Evolutionary conservation across 2,888 invertebrate genomes (phyloP).

Genomic region (Elegia similella): DNA sequence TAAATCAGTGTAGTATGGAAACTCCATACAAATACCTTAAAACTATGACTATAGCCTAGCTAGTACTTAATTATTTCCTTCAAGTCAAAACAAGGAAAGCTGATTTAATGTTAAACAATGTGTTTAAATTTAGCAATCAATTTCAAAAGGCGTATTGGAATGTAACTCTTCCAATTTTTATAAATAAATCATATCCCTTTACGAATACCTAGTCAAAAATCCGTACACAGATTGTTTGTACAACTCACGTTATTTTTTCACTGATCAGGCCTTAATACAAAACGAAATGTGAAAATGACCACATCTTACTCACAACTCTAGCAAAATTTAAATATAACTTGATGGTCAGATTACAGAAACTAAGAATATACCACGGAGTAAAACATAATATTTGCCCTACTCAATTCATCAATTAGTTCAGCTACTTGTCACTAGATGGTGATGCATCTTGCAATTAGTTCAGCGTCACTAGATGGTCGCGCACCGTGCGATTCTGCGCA

Average conservation of each 20-base stretch:
- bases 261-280: background rate
- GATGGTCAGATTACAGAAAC: background rate
- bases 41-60: slow-evolving; percentile 50
- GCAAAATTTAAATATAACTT: background rate
- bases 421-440: background rate
- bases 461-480: no score
- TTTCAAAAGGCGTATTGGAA: slow-evolving; percentile 23
- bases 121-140: slow-evolving; percentile 16
- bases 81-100: slow-evolving; percentile 34
- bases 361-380: no score
- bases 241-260: background rate
- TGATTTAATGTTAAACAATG: slow-evolving; percentile 19
- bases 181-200: slow-evolving; percentile 5
- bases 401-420: background rate
- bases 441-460: no score
- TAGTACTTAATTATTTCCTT: slow-evolving; percentile 35
- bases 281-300: background rate
- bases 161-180: slow-evolving; percentile 25
- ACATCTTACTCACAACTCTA: background rate
- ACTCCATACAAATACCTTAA: slow-evolving; percentile 48
- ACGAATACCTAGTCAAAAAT: slow-evolving; percentile 2
- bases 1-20: slow-evolving; percentile 50
- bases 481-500: no score
- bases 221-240: background rate
- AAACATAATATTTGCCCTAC: no score